phyloP scores from a whole-genome alignment of 2,797 vertebrate genomes.

The Lepidocolaptes lacrymiger region DNA sequence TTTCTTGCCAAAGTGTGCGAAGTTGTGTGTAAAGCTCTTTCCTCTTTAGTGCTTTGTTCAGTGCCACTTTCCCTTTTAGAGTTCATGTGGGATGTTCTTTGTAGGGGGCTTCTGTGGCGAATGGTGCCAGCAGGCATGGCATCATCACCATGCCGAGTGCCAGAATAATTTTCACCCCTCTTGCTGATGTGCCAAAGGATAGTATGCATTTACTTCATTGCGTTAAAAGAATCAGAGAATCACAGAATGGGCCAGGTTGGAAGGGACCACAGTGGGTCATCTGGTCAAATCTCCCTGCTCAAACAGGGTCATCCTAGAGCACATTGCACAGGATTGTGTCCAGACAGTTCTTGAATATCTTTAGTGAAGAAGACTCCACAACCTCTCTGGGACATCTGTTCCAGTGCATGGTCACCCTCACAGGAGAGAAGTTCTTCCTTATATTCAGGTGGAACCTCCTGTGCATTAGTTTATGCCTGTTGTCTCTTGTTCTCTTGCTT shows the following conservation, averaged over 20 bases:
- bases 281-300: not conserved
- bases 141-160: fast-evolving
- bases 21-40: not conserved
- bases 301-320: not conserved
- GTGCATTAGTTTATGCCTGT: not conserved
- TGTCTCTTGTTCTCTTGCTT: not conserved
- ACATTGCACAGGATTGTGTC: not conserved
- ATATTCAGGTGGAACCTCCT: not conserved
- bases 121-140: not conserved
- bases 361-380: not conserved
- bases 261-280: not conserved
- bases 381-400: fast-evolving
- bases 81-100: not conserved
- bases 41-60: not conserved
- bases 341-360: not conserved
- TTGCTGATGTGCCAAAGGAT: not conserved
- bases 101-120: not conserved
- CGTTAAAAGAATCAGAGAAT: not conserved
- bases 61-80: not conserved
- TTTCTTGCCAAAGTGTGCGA: not conserved
- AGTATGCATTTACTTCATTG: not conserved
- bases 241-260: not conserved
- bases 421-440: not conserved
- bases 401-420: not conserved
- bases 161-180: not conserved